These are phyloP conservation scores for Zaprionus vittiger DNA, from an alignment of 1,140 invertebrate genomes.

Conservation along the genomic window DNA sequence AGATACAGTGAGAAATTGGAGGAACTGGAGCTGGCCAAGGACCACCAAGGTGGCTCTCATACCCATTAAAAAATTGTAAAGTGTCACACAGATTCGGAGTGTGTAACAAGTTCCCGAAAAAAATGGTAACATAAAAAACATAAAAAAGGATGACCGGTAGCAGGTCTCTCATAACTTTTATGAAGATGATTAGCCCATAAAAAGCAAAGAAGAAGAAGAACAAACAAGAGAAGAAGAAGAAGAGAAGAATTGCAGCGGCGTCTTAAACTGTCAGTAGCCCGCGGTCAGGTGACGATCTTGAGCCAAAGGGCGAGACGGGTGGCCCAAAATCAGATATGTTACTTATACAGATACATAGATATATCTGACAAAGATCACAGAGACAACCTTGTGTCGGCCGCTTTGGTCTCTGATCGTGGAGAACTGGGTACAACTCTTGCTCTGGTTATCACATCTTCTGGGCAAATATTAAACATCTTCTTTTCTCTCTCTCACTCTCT, in stretches of 20 bases:
- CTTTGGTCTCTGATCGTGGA: slow-evolving; percentile 13
- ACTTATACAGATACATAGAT: slow-evolving; percentile 6
- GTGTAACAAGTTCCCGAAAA: slow-evolving; percentile 47
- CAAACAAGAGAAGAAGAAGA: background rate
- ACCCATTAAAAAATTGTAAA: slow-evolving; percentile 25
- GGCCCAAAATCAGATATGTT: slow-evolving; percentile 36
- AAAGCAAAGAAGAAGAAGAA: slow-evolving; percentile 12
- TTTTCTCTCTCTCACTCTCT: slow-evolving; percentile 6
- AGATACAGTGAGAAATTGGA: background rate
- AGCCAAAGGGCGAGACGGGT: slow-evolving; percentile 27
- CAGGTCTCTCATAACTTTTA: slow-evolving; percentile 57
- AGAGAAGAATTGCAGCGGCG: slow-evolving; percentile 19
- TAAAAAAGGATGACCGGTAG: slow-evolving; percentile 28
- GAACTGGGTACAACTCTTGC: slow-evolving; percentile 20
- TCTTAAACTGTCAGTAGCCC: slow-evolving; percentile 23
- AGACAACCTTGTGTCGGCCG: slow-evolving; percentile 13
- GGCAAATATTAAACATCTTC: slow-evolving; percentile 72
- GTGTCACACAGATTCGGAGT: background rate
- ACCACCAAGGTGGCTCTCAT: slow-evolving; percentile 35
- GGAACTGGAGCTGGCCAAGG: slow-evolving; percentile 8
- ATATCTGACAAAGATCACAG: slow-evolving; percentile 29
- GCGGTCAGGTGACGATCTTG: background rate
- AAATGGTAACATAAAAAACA: slow-evolving; percentile 18
- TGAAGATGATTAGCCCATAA: slow-evolving; percentile 59
- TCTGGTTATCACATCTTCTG: slow-evolving; percentile 66